phyloP scores from a whole-genome alignment of 2,888 invertebrate genomes.

The Microctonus brassicae region DNA sequence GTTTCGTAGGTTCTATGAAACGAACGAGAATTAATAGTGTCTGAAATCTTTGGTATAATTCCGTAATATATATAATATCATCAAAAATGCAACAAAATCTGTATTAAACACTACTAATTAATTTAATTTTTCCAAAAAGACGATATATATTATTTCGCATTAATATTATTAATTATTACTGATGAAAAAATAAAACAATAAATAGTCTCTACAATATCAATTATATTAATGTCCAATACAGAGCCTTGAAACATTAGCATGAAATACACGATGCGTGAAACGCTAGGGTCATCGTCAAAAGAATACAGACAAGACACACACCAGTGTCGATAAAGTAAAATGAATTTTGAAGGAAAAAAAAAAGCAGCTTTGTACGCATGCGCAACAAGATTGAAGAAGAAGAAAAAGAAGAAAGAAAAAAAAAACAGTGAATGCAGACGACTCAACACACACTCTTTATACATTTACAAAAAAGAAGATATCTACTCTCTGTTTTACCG shows the following conservation, averaged over 20 bases:
- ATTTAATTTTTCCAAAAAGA: not conserved
- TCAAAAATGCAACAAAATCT: not conserved
- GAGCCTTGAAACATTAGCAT: constrained; percentile 20
- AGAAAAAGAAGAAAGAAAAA: not conserved
- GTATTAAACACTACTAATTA: not conserved
- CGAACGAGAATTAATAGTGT: not conserved
- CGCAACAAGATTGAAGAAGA: not conserved
- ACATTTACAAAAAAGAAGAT: not conserved
- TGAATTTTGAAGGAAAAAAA: constrained; percentile 20
- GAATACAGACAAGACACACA: not conserved
- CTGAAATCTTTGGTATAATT: not conserved
- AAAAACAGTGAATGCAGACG: not conserved
- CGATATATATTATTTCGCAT: not conserved
- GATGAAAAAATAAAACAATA: not conserved
- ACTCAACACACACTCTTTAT: not conserved
- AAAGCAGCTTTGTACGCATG: constrained; percentile 7
- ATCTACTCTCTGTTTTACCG: constrained; percentile 55
- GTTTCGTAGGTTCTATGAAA: not conserved
- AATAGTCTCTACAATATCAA: not conserved
- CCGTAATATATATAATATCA: not conserved
- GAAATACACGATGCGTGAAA: constrained; percentile 14
- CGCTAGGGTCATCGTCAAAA: constrained; percentile 26
- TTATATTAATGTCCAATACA: constrained; percentile 23
- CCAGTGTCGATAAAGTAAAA: constrained; percentile 32
- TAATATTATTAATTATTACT: not conserved